Percentiles rank a stretch among this genome's conserved stretches.
These are phyloP conservation scores for Beaufortia kweichowensis DNA, from an alignment of 2,113 vertebrate species.

Conservation along the genomic window DNA sequence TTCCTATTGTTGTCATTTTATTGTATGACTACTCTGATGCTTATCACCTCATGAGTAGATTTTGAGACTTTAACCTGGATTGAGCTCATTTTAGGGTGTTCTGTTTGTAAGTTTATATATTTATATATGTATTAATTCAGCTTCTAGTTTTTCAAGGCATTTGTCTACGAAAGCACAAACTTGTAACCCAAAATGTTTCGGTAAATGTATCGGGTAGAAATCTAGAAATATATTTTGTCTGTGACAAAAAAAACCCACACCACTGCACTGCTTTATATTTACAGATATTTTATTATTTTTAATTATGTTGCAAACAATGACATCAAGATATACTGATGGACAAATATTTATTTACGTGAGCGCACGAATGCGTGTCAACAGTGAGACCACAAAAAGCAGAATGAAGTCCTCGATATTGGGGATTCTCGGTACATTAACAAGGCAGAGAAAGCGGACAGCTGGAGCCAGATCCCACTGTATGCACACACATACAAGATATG, in stretches of 20 bases:
- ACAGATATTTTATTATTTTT: conserved; percentile 74
- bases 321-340: conserved; percentile 81
- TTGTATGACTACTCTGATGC: too few relatives aligned
- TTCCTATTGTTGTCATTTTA: too few relatives aligned
- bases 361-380: conserved; percentile 68
- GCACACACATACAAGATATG: conserved; percentile 49
- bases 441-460: conserved; percentile 70
- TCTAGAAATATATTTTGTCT: too few relatives aligned
- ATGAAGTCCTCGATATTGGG: conserved; percentile 66
- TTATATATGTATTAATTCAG: too few relatives aligned
- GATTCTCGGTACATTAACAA: conserved; percentile 72
- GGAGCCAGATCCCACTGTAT: conserved; percentile 46
- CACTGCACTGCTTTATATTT: conserved; percentile 65
- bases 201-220: too few relatives aligned
- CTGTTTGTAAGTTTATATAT: too few relatives aligned
- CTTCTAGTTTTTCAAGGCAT: too few relatives aligned
- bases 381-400: conserved; percentile 78
- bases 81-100: too few relatives aligned
- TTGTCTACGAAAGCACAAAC: too few relatives aligned
- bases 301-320: conserved; percentile 81
- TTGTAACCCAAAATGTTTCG: too few relatives aligned
- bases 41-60: too few relatives aligned
- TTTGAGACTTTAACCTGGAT: too few relatives aligned
- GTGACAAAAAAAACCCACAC: conserved; percentile 32
- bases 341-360: conserved; percentile 73